A percentile compares a stretch with the other conserved stretches of the same genome.
phyloP scores from a whole-genome alignment of 1,140 invertebrate species.

The Trissolcus basalis region DNA sequence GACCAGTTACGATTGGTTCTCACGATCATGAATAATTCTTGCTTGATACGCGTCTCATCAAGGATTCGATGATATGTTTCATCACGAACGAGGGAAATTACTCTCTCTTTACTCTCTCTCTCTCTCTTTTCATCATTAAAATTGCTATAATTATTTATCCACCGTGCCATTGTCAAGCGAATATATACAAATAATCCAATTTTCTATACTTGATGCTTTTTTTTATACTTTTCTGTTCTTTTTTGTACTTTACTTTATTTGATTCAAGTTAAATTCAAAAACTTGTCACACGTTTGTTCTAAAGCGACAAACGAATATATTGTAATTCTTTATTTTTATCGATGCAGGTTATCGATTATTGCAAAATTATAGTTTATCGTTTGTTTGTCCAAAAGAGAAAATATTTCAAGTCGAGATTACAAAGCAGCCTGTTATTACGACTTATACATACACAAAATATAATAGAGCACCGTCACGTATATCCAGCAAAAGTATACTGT shows the following conservation, averaged over 20 bases:
- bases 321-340: conserved; percentile 45
- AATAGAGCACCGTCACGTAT: conserved; percentile 66
- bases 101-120: too few relatives aligned
- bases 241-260: too few relatives aligned
- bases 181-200: too few relatives aligned
- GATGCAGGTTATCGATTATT: conserved; percentile 56
- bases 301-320: conserved; percentile 13
- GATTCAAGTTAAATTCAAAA: too few relatives aligned
- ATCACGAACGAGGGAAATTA: too few relatives aligned
- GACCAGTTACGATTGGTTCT: conserved; percentile 21
- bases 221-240: too few relatives aligned
- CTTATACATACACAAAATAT: conserved; percentile 52
- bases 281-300: conserved; percentile 36
- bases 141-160: too few relatives aligned
- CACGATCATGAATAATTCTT: conserved; percentile 36
- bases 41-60: conserved; percentile 15
- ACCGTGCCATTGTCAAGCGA: too few relatives aligned
- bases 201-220: too few relatives aligned
- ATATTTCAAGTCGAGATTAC: conserved; percentile 54
- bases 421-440: conserved; percentile 62
- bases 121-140: too few relatives aligned
- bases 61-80: neutral
- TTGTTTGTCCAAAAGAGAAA: conserved; percentile 58
- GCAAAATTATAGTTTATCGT: conserved; percentile 57
- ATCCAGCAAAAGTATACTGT: conserved; percentile 48